Evolutionary conservation across 2,888 invertebrate genomes (phyloP).

Genomic region (Sinopyrophorus schimmeli): DNA sequence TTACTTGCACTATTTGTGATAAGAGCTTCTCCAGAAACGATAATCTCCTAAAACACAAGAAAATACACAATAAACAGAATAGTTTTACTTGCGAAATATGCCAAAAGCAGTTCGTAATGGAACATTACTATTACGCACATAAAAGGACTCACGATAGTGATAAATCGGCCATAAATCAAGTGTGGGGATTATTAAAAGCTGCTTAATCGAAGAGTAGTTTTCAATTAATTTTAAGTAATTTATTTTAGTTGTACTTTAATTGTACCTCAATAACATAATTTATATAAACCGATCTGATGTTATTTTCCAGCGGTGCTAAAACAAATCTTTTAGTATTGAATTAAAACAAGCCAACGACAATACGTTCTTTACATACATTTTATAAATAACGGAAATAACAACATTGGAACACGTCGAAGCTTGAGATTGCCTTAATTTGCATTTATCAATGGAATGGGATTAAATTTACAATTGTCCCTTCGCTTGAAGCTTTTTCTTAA

Average conservation of each 20-base stretch:
- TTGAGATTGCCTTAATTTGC: neutral
- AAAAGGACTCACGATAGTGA: slow-evolving; percentile 57
- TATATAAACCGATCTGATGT: too few relatives aligned
- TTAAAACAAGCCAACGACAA: neutral
- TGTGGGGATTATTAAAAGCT: slow-evolving; percentile 41
- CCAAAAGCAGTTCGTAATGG: slow-evolving; percentile 67
- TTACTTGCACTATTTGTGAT: slow-evolving; percentile 64
- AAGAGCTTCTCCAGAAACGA: slow-evolving; percentile 60
- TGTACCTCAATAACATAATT: too few relatives aligned
- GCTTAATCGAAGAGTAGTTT: slow-evolving; percentile 39
- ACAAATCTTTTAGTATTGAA: too few relatives aligned
- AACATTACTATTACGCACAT: slow-evolving; percentile 68
- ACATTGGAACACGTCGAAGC: neutral
- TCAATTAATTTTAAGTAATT: too few relatives aligned
- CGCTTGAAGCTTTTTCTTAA: slow-evolving; percentile 71
- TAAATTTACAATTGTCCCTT: slow-evolving; percentile 33
- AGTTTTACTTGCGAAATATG: slow-evolving; percentile 68
- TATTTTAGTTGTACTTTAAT: too few relatives aligned
- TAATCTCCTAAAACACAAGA: slow-evolving; percentile 63
- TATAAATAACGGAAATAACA: too few relatives aligned
- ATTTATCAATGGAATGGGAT: too few relatives aligned
- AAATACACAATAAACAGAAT: slow-evolving; percentile 61
- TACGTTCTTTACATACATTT: too few relatives aligned
- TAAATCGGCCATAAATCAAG: slow-evolving; percentile 32
- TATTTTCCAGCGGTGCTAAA: too few relatives aligned